Percentiles rank a stretch among this genome's conserved stretches.
These are phyloP conservation scores for Macquaria australasica DNA, from an alignment of 2,113 vertebrate species.

Conservation along the genomic window DNA sequence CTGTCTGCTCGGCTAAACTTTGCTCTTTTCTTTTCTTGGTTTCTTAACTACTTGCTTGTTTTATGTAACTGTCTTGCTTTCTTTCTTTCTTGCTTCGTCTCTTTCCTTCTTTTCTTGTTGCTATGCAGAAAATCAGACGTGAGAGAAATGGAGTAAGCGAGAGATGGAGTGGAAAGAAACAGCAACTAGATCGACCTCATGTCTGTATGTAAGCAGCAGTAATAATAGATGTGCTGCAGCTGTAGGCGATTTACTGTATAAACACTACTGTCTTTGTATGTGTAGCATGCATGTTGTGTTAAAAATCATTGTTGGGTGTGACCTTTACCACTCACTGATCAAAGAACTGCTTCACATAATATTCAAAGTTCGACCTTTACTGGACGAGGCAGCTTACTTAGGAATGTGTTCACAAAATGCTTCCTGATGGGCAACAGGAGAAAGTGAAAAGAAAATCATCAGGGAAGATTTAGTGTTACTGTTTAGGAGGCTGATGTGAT, in stretches of 20 bases:
- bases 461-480: slow-evolving; percentile 5
- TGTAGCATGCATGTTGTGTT: background rate
- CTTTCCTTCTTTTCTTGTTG: slow-evolving; percentile 1
- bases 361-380: slow-evolving; percentile 32
- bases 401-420: slow-evolving; percentile 27
- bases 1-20: slow-evolving; percentile 26
- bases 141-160: background rate
- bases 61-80: background rate
- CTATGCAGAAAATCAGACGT: background rate
- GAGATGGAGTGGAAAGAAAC: slow-evolving; percentile 19
- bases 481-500: background rate
- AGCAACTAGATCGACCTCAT: slow-evolving; percentile 27
- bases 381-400: background rate
- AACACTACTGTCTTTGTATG: background rate
- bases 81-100: background rate
- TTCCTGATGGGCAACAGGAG: background rate
- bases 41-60: slow-evolving; percentile 11
- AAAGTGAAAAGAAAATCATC: background rate
- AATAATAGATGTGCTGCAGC: background rate
- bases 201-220: slow-evolving; percentile 4
- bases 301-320: background rate
- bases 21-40: background rate
- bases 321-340: background rate
- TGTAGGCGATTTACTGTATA: slow-evolving; percentile 3
- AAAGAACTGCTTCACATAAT: slow-evolving; percentile 11